phyloP scores from a whole-genome alignment of 2,888 invertebrate species.

The Helicoverpa assulta region DNA sequence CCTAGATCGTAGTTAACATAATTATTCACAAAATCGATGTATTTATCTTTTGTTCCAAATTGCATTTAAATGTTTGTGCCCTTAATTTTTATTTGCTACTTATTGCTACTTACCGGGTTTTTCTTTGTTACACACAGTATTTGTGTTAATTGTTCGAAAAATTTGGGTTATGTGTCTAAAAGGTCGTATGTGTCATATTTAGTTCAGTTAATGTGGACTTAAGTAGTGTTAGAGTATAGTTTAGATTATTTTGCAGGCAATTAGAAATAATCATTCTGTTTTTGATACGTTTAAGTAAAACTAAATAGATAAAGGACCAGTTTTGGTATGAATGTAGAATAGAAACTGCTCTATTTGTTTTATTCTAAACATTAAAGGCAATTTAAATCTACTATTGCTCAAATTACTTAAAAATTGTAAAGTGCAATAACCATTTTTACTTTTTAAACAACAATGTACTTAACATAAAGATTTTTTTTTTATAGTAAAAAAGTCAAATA shows the following conservation, averaged over 20 bases:
- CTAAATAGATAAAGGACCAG: too few species aligned
- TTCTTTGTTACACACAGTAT: conserved; percentile 77
- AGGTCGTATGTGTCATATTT: conserved; percentile 2
- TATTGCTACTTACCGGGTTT: conserved; percentile 73
- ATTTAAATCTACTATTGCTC: too few species aligned
- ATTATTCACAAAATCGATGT: conserved; percentile 60
- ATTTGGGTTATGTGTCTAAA: conserved; percentile 73
- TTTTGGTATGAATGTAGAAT: too few species aligned
- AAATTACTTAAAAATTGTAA: too few species aligned
- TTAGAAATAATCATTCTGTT: too few species aligned
- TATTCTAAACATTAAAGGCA: too few species aligned
- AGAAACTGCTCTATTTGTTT: too few species aligned
- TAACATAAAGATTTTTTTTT: too few species aligned
- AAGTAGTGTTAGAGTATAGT: background rate
- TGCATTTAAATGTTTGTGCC: conserved; percentile 83
- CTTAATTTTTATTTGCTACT: conserved; percentile 68
- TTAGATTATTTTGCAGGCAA: background rate
- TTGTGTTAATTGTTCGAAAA: conserved; percentile 80
- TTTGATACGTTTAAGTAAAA: too few species aligned
- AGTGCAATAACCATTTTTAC: too few species aligned
- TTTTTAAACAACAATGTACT: too few species aligned
- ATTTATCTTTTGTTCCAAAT: conserved; percentile 76
- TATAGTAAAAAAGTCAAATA: background rate
- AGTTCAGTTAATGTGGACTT: background rate
- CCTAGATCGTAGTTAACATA: conserved; percentile 58